A percentile compares a stretch with the other conserved stretches of the same genome.
These are phyloP conservation scores for Allolobophora icterica DNA, from an alignment of 2,888 invertebrate species.

Conservation along the genomic window DNA sequence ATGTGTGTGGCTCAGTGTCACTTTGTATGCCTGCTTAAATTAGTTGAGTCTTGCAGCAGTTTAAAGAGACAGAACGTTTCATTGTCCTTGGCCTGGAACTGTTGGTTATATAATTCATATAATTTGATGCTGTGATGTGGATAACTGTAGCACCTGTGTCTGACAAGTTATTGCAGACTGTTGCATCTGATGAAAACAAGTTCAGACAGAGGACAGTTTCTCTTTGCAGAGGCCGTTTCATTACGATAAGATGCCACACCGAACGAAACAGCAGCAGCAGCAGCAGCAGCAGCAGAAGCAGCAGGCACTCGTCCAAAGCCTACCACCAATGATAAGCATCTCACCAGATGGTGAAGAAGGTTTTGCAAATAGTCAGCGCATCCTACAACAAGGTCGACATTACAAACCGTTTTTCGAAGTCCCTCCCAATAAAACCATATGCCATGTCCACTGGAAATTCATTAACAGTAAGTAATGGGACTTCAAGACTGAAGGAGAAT, in stretches of 20 bases:
- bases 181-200: neutral
- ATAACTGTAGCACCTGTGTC: neutral
- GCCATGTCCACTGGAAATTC: conserved; percentile 4
- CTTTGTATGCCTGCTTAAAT: too few relatives aligned
- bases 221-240: neutral
- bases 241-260: neutral
- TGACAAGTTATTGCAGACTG: neutral
- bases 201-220: neutral
- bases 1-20: too few relatives aligned
- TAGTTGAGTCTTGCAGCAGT: too few relatives aligned
- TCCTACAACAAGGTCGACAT: neutral
- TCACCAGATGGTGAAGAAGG: conserved; percentile 25
- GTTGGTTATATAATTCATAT: neutral
- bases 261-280: neutral
- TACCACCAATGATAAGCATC: conserved; percentile 23
- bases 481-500: too few relatives aligned
- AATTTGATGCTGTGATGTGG: neutral
- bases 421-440: conserved; percentile 24
- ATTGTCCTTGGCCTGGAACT: too few relatives aligned
- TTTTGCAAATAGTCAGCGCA: conserved; percentile 3
- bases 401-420: conserved; percentile 18
- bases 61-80: too few relatives aligned
- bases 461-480: neutral
- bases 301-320: neutral
- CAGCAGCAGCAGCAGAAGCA: neutral